phyloP scores from a whole-genome alignment of 2,888 invertebrate genomes.

The Aplocera efformata region DNA sequence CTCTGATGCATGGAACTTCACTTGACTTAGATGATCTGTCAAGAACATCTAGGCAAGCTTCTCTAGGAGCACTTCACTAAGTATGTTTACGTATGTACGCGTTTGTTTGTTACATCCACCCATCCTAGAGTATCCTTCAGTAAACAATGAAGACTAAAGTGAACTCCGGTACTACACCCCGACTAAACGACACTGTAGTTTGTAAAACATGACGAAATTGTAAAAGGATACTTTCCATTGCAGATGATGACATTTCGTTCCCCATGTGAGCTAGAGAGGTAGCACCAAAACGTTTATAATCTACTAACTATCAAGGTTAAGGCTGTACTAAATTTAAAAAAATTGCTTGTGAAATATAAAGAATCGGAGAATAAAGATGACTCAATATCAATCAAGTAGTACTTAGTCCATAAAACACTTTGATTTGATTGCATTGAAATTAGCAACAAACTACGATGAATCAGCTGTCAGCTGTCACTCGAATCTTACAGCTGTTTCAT shows the following conservation, averaged over 20 bases:
- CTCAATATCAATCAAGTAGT: neutral
- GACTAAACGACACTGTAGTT: neutral
- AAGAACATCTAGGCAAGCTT: too few species aligned
- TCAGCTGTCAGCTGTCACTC: conserved; percentile 10
- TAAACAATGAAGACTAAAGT: too few species aligned
- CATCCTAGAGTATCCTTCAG: too few species aligned
- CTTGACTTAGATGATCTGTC: too few species aligned
- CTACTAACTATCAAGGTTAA: neutral
- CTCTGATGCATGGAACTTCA: too few species aligned
- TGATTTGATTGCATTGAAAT: conserved; percentile 4
- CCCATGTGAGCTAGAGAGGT: conserved; percentile 82
- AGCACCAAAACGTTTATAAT: conserved; percentile 32
- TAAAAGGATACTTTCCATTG: conserved; percentile 95
- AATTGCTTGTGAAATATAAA: too few species aligned
- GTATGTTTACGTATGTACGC: too few species aligned
- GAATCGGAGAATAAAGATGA: neutral
- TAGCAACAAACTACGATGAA: conserved; percentile 1
- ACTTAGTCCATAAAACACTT: conserved; percentile 8
- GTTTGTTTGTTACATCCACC: too few species aligned
- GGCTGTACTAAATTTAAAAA: too few species aligned
- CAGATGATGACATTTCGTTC: conserved; percentile 92
- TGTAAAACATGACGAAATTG: conserved; percentile 18
- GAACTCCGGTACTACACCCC: too few species aligned
- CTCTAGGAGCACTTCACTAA: too few species aligned
- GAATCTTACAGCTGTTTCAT: too few species aligned